These are phyloP conservation scores for Ernsta delagoae DNA, from an alignment of 2,888 invertebrate genomes.

Conservation along the genomic window DNA sequence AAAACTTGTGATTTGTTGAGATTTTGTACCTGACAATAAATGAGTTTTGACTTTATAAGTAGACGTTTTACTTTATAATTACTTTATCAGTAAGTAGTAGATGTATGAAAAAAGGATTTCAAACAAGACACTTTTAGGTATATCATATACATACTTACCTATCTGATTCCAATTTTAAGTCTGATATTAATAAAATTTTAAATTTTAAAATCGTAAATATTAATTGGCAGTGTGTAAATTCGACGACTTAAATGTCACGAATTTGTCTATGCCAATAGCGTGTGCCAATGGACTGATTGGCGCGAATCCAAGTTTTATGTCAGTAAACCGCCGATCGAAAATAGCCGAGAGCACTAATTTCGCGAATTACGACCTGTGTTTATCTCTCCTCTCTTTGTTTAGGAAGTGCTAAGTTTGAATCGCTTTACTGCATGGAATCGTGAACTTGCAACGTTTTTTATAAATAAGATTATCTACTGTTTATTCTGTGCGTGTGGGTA, in stretches of 20 bases:
- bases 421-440: background rate
- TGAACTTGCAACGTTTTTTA: conserved; percentile 6
- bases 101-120: too few relatives aligned
- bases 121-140: too few relatives aligned
- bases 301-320: conserved; percentile 25
- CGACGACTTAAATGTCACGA: conserved; percentile 45
- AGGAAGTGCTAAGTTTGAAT: conserved; percentile 18
- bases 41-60: conserved; percentile 39
- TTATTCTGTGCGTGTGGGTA: background rate
- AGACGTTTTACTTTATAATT: too few relatives aligned
- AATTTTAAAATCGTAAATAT: conserved; percentile 15
- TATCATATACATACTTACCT: too few relatives aligned
- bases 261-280: conserved; percentile 46
- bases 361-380: conserved; percentile 28
- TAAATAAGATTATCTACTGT: background rate
- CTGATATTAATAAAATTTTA: too few relatives aligned
- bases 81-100: too few relatives aligned
- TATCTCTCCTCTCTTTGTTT: conserved; percentile 30
- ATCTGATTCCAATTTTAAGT: too few relatives aligned
- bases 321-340: conserved; percentile 25
- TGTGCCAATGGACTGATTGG: conserved; percentile 38
- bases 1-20: conserved; percentile 13
- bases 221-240: conserved; percentile 40
- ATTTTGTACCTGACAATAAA: conserved; percentile 52
- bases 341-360: conserved; percentile 30